These are phyloP conservation scores for Eurypyga helias DNA, from an alignment of 2,113 vertebrate species.

Conservation along the genomic window DNA sequence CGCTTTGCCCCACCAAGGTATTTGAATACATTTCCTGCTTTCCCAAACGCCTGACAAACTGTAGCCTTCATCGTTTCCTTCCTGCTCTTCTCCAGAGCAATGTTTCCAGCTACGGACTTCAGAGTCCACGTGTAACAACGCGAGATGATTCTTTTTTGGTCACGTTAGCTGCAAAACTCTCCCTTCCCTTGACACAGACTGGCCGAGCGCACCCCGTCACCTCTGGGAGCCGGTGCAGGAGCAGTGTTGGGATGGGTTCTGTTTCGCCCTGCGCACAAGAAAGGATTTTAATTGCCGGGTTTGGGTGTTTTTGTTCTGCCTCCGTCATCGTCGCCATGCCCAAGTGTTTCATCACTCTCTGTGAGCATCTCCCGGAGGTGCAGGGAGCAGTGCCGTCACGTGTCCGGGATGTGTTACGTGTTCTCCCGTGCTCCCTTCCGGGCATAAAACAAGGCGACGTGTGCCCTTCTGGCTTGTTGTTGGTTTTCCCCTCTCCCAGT, in stretches of 20 bases:
- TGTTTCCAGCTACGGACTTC: neutral
- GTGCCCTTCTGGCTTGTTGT: neutral
- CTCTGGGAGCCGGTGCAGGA: neutral
- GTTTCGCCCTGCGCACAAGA: neutral
- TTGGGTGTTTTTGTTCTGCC: neutral
- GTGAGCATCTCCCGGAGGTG: neutral
- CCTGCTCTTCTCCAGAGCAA: neutral
- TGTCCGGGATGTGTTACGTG: accelerated
- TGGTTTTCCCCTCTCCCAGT: neutral
- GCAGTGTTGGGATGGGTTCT: neutral
- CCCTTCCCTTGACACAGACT: neutral
- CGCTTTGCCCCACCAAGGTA: neutral
- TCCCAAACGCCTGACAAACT: neutral
- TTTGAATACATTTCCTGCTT: neutral
- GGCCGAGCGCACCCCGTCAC: accelerated
- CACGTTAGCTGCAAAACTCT: neutral
- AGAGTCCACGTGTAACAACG: neutral
- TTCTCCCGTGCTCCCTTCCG: neutral
- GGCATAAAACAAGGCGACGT: neutral
- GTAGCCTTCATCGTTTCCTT: neutral
- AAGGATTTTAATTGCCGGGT: neutral
- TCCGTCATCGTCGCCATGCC: neutral
- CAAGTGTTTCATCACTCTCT: accelerated
- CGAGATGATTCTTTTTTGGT: neutral
- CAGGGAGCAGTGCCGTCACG: accelerated